Evolutionary conservation across 2,797 vertebrate species (phyloP).

Genomic region (Lutjanus argentimaculatus): DNA sequence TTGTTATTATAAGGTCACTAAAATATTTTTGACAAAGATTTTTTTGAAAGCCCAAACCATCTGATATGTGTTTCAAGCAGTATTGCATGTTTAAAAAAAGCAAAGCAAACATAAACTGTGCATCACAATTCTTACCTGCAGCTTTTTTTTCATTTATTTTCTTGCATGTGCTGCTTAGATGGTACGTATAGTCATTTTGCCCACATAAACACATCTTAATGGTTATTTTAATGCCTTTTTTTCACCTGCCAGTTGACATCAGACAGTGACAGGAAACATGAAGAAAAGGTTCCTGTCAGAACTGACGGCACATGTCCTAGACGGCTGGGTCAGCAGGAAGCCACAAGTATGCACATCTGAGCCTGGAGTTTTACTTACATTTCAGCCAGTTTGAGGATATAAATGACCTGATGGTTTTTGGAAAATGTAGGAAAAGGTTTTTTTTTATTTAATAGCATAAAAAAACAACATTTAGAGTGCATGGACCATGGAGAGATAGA

Average conservation of each 20-base stretch:
- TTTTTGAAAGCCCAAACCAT: not conserved
- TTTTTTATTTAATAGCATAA: not conserved
- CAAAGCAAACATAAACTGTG: not conserved
- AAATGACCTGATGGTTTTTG: conserved; percentile 37
- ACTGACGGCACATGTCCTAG: conserved; percentile 26
- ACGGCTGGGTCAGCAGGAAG: conserved; percentile 49
- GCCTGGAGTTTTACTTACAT: conserved; percentile 48
- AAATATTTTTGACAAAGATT: conserved; percentile 45
- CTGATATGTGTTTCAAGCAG: not conserved
- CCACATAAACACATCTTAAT: not conserved
- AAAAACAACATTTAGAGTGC: not conserved
- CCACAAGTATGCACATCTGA: conserved; percentile 48
- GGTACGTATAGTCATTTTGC: not conserved
- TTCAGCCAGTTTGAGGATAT: conserved; percentile 18
- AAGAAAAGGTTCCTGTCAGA: conserved; percentile 27
- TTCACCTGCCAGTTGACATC: conserved; percentile 35
- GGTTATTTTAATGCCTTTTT: not conserved
- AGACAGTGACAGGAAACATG: conserved; percentile 28
- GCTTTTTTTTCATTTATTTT: not conserved
- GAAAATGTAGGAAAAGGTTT: not conserved
- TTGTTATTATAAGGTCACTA: conserved; percentile 51
- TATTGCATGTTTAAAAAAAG: not conserved
- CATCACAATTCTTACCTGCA: not conserved
- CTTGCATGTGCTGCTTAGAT: not conserved
- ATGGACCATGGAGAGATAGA: not conserved